Conservation (phyloP, 2,113 vertebrate genomes). For the Ciconia boyciana region DNA sequence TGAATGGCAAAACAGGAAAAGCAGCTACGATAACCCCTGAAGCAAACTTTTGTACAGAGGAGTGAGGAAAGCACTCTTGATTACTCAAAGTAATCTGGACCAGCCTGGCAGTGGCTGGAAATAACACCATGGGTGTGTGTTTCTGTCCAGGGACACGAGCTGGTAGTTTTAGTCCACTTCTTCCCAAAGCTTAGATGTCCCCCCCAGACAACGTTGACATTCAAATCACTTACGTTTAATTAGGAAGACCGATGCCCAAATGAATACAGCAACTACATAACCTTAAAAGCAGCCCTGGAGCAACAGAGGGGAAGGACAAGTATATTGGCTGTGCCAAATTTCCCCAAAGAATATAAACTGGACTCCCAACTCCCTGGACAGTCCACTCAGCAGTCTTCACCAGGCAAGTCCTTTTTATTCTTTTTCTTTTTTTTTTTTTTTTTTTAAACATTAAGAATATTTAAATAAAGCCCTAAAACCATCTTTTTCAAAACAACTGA, state of each 20-base stretch:
- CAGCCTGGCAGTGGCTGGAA: background rate
- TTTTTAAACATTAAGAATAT: background rate
- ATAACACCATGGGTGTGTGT: background rate
- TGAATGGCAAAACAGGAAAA: constrained; percentile 39
- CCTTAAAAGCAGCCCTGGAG: background rate
- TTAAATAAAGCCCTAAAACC: background rate
- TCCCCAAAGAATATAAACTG: background rate
- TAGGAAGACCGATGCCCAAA: background rate
- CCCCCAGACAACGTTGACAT: background rate
- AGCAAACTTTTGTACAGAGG: background rate
- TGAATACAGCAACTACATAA: background rate
- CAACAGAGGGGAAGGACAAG: background rate
- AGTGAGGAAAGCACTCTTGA: background rate
- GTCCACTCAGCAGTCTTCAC: background rate
- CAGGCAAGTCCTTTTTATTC: background rate
- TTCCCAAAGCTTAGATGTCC: background rate
- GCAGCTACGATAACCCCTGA: background rate
- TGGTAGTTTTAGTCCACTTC: background rate
- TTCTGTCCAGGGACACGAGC: background rate
- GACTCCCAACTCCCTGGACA: background rate
- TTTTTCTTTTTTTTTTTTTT: too few species aligned
- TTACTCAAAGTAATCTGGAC: background rate
- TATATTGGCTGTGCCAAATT: background rate
- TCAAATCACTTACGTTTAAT: background rate
- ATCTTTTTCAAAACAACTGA: background rate